phyloP scores from a whole-genome alignment of 2,888 invertebrate species.

The Plebejus melissa region DNA sequence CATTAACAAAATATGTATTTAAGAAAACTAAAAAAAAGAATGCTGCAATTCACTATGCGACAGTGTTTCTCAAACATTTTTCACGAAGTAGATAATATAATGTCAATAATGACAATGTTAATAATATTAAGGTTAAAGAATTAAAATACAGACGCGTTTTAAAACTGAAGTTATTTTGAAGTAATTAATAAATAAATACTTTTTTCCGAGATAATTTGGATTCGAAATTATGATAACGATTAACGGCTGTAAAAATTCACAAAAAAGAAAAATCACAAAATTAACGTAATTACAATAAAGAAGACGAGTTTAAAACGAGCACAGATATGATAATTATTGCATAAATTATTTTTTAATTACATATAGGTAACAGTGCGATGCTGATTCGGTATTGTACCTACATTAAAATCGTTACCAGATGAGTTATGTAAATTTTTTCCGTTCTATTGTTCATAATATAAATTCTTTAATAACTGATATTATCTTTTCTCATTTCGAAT shows the following conservation, averaged over 20 bases:
- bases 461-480: constrained; percentile 25
- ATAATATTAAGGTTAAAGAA: not conserved
- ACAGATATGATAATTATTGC: constrained; percentile 25
- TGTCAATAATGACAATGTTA: no score
- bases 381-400: constrained; percentile 18
- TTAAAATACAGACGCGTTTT: not conserved
- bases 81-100: no score
- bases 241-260: not conserved
- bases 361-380: constrained; percentile 21
- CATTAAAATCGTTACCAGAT: constrained; percentile 10
- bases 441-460: constrained; percentile 24
- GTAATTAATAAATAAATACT: not conserved
- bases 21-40: no score
- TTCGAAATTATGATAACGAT: constrained; percentile 2
- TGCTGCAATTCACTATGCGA: not conserved
- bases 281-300: constrained; percentile 21
- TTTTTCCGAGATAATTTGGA: not conserved
- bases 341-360: constrained; percentile 26
- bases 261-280: constrained; percentile 8
- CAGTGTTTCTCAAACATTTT: not conserved
- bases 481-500: constrained; percentile 19
- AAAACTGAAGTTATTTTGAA: not conserved
- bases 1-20: no score
- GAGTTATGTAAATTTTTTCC: constrained; percentile 17
- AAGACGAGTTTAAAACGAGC: constrained; percentile 20